Evolutionary conservation across 2,888 invertebrate species (phyloP), one percentile per base, ranked within the genome.

Genomic region (Epinotia bilunana): DNA sequence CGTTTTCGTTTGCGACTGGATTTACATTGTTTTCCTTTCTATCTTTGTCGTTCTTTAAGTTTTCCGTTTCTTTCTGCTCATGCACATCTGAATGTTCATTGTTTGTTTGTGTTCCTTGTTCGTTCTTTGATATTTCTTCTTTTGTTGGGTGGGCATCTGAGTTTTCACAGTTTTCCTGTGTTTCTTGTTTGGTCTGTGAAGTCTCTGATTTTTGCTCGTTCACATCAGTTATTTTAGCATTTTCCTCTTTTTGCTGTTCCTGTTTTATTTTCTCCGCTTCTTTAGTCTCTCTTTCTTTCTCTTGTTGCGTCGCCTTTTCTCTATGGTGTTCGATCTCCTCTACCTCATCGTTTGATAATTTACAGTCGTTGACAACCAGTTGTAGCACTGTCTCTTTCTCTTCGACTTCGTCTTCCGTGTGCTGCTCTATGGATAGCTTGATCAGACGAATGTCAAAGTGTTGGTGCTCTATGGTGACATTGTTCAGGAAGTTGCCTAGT

Each of bases 341-440:
- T 49, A 74, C 7, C 9, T 69, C 70, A 1, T 69, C 70, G 9
- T 64, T 69, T n/a, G 23, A 39, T 4, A 74, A 3, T 49, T 63
- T 20, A n/a, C 74, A 74, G 49, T 74, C 69, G 23, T 74, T 74
- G 49, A 74, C 74, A n/a, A 64, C 58, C 3, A 74, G 64, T n/a
- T 74, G 63, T 0, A 74, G 64, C 57, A 74, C 55, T 6, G 70
- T 74, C 28, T 74, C 74, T 58, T 74, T 74, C 62, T 74, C 73
- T 23, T 74, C 74, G 0, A 20, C 20, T n/a, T 74, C 74, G 7
- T 70, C 70, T 7, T 69, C 69, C 7, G 58, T 23, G 39, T 74
- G 74, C 23, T 74, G 63, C 33, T 74, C 74, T 18, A 74, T 74
- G 33, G 69, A 69, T 46, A 74, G 49, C 28, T 70, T 74, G 33